Conservation (phyloP, 1,140 invertebrate species). For the Aphelenchoides fujianensis region DNA sequence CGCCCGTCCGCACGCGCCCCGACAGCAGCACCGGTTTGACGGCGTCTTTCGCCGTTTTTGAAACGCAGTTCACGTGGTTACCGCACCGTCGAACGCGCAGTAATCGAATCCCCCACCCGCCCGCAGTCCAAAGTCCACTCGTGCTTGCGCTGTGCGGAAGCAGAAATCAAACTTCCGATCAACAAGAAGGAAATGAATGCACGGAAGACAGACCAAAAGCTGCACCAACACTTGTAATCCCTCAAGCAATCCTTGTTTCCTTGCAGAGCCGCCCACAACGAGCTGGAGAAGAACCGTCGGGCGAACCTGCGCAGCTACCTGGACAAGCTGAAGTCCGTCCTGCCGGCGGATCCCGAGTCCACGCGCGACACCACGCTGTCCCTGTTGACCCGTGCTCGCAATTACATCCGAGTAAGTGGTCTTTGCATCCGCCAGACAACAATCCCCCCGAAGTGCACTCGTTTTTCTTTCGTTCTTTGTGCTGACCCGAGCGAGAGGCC, state of each 20-base stretch:
- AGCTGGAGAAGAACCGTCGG: constrained; percentile 60
- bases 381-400: constrained; percentile 57
- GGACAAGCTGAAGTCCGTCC: constrained; percentile 50
- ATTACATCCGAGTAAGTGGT: constrained; percentile 53
- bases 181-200: neutral
- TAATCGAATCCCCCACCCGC: neutral
- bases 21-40: too few relatives aligned
- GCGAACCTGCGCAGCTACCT: constrained; percentile 56
- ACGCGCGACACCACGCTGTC: constrained; percentile 59
- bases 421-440: neutral
- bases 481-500: neutral
- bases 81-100: neutral
- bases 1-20: too few relatives aligned
- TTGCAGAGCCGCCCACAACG: constrained; percentile 60
- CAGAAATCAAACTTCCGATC: constrained; percentile 2
- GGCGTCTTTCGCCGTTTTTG: too few relatives aligned
- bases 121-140: neutral
- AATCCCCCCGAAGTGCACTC: constrained; percentile 4
- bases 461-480: neutral
- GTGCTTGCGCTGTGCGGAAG: neutral
- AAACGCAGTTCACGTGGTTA: too few relatives aligned
- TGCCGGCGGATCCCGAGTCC: constrained; percentile 53
- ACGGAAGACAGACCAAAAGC: neutral
- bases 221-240: neutral
- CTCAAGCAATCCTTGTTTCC: constrained; percentile 35